Base-by-base conservation (phyloP, 2,888 invertebrate genomes). In the Gastrophysa polygoni region DNA sequence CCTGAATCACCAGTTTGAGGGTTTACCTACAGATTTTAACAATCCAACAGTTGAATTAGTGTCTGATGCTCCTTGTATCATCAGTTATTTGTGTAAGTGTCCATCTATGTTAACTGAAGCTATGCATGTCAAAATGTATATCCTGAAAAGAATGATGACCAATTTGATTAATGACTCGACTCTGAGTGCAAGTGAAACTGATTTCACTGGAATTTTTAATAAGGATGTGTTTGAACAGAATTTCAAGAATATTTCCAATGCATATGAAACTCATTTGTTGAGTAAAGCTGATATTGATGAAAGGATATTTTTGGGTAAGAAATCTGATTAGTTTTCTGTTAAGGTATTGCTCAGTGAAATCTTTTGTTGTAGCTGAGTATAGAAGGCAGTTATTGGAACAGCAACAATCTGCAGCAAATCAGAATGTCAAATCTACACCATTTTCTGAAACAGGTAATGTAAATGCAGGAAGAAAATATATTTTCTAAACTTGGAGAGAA, bases 231-330 rank as follows among this genome's bases (percentile, higher is more conserved):
- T 96, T 83, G 96, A 96, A 73, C 83, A 84, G 16, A 98, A 97
- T 83, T 87, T 91, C 29, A 94, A 92, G 83, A 89, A 91, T 71
- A 83, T 97, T 38, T 93, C 92, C 71, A 92, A 90, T 79, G 84
- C 89, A 10, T 99, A 99, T 80, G 97, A 97, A 78, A 91, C 92
- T 56, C 93, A 92, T 81, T 92, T 98, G 20, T 83, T 96, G 38
- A 93, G 90, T 78, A 91, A 92, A 64, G 96, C 97, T 1, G 96
- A 97, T 81, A 93, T 98, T 81, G 98, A 99, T 81, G 98, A 99
- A 82, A 87, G 97, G 76, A 93, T 98, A 81, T 95, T 98, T 83
- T 86, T 96, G 75, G 91, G 92, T 86, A 86, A 88, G 82, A 78
- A n/a, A 38, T 14, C 21, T 1, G 5, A 29, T 32, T 46, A 2